Evolutionary conservation across 2,113 vertebrate genomes (phyloP).

Genomic region (Columbina picui): DNA sequence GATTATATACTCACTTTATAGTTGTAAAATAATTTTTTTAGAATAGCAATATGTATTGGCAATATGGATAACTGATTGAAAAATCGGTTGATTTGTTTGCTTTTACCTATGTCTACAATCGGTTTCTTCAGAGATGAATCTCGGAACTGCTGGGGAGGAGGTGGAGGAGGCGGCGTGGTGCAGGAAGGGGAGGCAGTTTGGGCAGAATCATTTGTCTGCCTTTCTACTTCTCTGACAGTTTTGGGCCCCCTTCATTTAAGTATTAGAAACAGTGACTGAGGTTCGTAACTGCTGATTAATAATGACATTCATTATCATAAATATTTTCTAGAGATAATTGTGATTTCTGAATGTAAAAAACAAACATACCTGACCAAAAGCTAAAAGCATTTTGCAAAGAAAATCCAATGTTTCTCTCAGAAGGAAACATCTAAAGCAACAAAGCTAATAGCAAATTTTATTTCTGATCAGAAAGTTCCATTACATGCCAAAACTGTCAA

Average conservation of each 20-base stretch:
- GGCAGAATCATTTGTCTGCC: background rate
- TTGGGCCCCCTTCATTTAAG: background rate
- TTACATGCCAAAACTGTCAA: background rate
- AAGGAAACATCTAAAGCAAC: background rate
- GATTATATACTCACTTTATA: background rate
- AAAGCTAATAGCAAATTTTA: background rate
- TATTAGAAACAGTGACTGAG: background rate
- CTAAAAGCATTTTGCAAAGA: background rate
- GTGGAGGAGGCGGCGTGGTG: background rate
- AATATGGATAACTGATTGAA: background rate
- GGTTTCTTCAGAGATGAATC: background rate
- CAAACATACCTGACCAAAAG: background rate
- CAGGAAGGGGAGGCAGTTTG: background rate
- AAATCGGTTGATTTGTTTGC: background rate
- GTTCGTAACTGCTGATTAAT: background rate
- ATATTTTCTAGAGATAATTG: background rate
- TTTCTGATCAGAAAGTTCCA: background rate
- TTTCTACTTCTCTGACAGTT: background rate
- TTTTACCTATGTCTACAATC: background rate
- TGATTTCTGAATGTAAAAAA: background rate
- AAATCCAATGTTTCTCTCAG: background rate
- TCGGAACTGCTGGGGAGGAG: background rate
- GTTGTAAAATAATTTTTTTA: background rate
- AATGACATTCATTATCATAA: background rate
- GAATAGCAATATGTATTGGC: background rate